phyloP scores from a whole-genome alignment of 2,888 invertebrate species.

The Euspilapteryx auroguttella region DNA sequence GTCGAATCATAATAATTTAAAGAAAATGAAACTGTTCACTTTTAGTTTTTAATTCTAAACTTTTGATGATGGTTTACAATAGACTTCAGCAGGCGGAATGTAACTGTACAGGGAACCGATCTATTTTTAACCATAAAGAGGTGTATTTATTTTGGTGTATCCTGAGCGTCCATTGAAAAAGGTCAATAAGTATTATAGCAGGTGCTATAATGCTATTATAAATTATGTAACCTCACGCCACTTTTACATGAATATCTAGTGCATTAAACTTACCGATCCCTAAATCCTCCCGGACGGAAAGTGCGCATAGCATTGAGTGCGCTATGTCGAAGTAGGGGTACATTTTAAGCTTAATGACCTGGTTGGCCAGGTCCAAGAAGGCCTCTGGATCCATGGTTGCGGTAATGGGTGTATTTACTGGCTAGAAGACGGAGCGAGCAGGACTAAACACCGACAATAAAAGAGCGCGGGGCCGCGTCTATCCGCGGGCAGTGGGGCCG shows the following conservation, averaged over 20 bases:
- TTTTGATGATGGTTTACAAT: too few species aligned
- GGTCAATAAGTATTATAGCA: too few species aligned
- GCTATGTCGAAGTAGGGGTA: constrained; percentile 99
- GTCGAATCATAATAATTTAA: too few species aligned
- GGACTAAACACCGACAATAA: constrained; percentile 56
- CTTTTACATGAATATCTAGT: too few species aligned
- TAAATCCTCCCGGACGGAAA: constrained; percentile 94
- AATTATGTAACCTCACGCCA: neutral
- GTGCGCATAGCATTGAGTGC: constrained; percentile 91
- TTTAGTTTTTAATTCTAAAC: too few species aligned
- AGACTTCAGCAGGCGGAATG: constrained; percentile 4
- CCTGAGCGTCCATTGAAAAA: constrained; percentile 14
- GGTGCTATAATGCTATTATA: constrained; percentile 11
- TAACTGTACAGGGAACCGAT: constrained; percentile 20
- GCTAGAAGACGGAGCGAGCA: constrained; percentile 18
- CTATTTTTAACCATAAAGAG: constrained; percentile 45
- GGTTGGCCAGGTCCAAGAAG: constrained; percentile 96
- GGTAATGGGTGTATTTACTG: constrained; percentile 5
- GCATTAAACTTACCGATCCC: constrained; percentile 75
- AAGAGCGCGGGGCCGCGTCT: constrained; percentile 35
- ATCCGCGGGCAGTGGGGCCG: constrained; percentile 49
- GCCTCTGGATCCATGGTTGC: constrained; percentile 89
- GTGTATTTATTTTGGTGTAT: constrained; percentile 41
- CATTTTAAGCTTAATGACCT: constrained; percentile 98
- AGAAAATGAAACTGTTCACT: too few species aligned